A percentile compares a stretch with the other conserved stretches of the same genome.
These are phyloP conservation scores for Auanema freiburgensis DNA, from an alignment of 2,888 invertebrate genomes.

Conservation along the genomic window DNA sequence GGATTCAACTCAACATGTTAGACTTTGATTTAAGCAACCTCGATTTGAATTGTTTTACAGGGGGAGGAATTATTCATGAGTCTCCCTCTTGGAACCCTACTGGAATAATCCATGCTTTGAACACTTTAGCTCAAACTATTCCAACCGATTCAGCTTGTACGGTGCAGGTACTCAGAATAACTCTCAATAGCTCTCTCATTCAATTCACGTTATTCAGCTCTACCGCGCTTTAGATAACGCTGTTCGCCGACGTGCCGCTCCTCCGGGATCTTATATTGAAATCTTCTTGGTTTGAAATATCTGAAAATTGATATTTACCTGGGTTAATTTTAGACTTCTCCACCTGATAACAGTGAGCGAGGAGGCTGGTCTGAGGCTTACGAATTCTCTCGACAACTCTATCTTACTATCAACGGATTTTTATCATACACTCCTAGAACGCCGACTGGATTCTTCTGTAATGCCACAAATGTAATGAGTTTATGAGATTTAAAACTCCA, in stretches of 20 bases:
- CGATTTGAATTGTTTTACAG: not conserved
- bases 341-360: constrained; percentile 32
- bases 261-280: constrained; percentile 41
- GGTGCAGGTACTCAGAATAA: constrained; percentile 32
- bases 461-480: constrained; percentile 28
- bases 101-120: constrained; percentile 24
- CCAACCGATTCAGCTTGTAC: constrained; percentile 36
- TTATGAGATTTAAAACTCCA: not conserved
- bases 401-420: constrained; percentile 33
- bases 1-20: constrained; percentile 44
- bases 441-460: constrained; percentile 38
- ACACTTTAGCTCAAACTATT: constrained; percentile 15
- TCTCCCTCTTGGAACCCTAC: constrained; percentile 25
- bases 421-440: constrained; percentile 11
- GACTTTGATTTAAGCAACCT: not conserved
- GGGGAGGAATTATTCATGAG: constrained; percentile 39
- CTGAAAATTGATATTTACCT: not conserved
- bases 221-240: constrained; percentile 42
- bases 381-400: constrained; percentile 27
- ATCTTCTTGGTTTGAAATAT: constrained; percentile 30
- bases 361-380: constrained; percentile 29
- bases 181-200: not conserved
- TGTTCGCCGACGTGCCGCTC: constrained; percentile 23
- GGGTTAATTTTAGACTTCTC: constrained; percentile 20
- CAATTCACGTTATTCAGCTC: constrained; percentile 9